Evolutionary conservation across 1,140 invertebrate genomes (phyloP), one percentile per base, ranked within the genome.

Genomic region (Drosophila kikkawai): DNA sequence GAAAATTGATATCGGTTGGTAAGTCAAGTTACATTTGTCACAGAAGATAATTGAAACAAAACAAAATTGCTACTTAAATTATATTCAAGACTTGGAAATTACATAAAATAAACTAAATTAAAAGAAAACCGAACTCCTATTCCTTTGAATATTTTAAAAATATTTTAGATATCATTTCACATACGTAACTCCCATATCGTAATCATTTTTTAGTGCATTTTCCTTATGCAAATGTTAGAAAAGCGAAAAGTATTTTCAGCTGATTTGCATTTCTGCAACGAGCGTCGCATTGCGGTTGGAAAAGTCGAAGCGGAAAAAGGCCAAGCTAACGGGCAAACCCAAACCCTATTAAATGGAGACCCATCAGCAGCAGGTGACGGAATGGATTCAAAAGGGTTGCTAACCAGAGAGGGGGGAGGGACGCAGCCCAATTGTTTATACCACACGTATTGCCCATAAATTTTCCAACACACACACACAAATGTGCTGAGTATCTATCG

Each of bases 221-320:
- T 34, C 11, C n/a, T 32, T 50, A 73, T 73, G 67, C 69, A 73
- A 73, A 73, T 60, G 17, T 60, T 37, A 73, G 7, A 26, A 60
- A 60, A 60, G 55, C 70, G 55, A 60, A 74, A 73, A 73, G 70
- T 74, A 73, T 74, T 74, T 74, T 15, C 45, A 51, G 70, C 67
- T 74, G 36, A 74, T 74, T 74, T 74, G 68, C 70, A 74, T 74
- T 60, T 73, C 39, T 58, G 68, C 70, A 74, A 74, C 68, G 55
- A 74, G 55, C 55, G 70, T 74, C 70, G 70, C 70, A 74, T 73
- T 74, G 70, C 70, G n/a, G 70, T 74, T 6, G 67, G 7, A 74
- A 74, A 59, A 73, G 29, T 58, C 44, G n/a, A 12, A 47, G 34
- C 68, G 41, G 50, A 69, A 71, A 69, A 50, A 22, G 66, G 42